Evolutionary conservation across 2,113 vertebrate species (phyloP), one percentile per base, ranked within the genome.

Genomic region (Coptodon bakossiorum): DNA sequence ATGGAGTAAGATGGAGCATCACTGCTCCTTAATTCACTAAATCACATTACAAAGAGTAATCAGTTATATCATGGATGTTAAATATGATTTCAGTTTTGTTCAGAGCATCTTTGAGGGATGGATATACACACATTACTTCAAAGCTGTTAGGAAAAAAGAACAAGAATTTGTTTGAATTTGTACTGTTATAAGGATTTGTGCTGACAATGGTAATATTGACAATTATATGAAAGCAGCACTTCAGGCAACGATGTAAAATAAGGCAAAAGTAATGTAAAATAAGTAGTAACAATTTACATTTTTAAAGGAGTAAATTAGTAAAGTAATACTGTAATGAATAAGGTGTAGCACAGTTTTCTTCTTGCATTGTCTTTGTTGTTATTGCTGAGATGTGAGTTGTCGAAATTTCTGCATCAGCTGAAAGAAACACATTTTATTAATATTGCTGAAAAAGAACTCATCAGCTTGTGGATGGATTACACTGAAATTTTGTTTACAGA

Each of bases 141-240:
- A 50, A 78, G 4, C 6, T 50, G 71, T 50, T 50, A 0, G 16
- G 0, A 3, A 50, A 11, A 31, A 31, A 11, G 16, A 66, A 50
- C 1, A 50, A 50, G 9, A 78, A 31, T 31, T 0, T 4, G 45
- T 10, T 19, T 31, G 57, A 34, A 10, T 34, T 61, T 61, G 57
- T 34, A 1, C 57, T 61, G 9, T 76, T 6, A 12, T 6, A 3
- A 24, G 22, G 10, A 56, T 56, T 50, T 78, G 12, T 50, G 16
- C 16, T 0, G 27, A 52, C 43, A 29, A 7, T 50, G 71, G 24
- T 31, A 29, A 13, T 11, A 27, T 5, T 76, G 43, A 19, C 9
- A 76, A 76, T 31, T 31, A 78, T 31, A 19, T 31, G 16, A 52
- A 50, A 78, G 27, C 45, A n/a, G 73, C 27, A 50, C 38, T 45